Evolutionary conservation across 2,113 vertebrate species (phyloP).

Genomic region (Misgurnus mizolepis): DNA sequence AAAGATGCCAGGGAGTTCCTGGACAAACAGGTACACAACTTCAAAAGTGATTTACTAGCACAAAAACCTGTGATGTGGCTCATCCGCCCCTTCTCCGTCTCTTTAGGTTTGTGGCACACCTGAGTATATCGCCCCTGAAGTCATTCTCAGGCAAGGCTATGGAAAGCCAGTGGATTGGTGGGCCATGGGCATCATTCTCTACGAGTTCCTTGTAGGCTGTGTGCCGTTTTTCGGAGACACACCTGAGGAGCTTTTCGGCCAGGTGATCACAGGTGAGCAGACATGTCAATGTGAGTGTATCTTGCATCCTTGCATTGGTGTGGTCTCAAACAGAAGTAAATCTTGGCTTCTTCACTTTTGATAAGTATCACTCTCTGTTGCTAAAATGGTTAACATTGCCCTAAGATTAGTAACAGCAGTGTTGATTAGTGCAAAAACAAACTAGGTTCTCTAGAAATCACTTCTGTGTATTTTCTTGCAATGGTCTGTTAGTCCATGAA

Average conservation of each 20-base stretch:
- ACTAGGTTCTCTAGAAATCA: not conserved
- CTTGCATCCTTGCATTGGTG: not conserved
- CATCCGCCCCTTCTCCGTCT: not conserved
- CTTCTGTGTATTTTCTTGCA: not conserved
- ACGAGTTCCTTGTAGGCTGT: slow-evolving; percentile 93
- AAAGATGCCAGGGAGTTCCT: slow-evolving; percentile 93
- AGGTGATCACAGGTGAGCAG: slow-evolving; percentile 86
- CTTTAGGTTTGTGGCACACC: slow-evolving; percentile 91
- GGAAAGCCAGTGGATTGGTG: slow-evolving; percentile 97
- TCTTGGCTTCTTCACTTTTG: not conserved
- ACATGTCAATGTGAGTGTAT: not conserved
- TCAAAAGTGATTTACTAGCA: not conserved
- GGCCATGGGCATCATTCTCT: slow-evolving; percentile 96
- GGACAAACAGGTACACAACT: slow-evolving; percentile 86
- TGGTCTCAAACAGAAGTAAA: not conserved
- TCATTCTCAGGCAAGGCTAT: slow-evolving; percentile 93
- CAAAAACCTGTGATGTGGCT: not conserved
- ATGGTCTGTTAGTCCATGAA: not conserved
- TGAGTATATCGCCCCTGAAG: slow-evolving; percentile 95
- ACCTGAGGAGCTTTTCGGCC: slow-evolving; percentile 91
- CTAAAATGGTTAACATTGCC: slow-evolving; percentile 1
- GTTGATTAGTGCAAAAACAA: slow-evolving; percentile 11
- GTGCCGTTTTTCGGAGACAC: slow-evolving; percentile 95
- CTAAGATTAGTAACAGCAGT: slow-evolving; percentile 21
- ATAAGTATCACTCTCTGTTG: not conserved